phyloP scores from a whole-genome alignment of 2,888 invertebrate species.

The Oxycera nigricornis region DNA sequence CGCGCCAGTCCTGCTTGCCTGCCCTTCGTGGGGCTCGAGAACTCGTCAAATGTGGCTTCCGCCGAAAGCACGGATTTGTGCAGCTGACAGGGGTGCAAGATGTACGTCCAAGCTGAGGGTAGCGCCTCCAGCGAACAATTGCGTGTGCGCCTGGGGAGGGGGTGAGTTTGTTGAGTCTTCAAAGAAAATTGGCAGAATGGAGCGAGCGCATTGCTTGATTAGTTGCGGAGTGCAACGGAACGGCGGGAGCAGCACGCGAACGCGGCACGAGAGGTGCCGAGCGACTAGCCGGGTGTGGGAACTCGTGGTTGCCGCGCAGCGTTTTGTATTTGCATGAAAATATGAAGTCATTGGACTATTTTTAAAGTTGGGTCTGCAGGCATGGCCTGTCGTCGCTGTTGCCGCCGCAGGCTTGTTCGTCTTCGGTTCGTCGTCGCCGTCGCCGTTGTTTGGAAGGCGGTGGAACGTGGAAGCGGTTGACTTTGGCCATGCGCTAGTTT shows the following conservation, averaged over 20 bases:
- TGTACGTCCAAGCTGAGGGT: too few species aligned
- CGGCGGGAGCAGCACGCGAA: not conserved
- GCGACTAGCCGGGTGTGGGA: conserved; percentile 26
- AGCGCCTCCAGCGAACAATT: too few species aligned
- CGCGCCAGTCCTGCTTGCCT: too few species aligned
- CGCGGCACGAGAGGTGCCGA: not conserved
- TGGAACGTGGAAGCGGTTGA: conserved; percentile 5
- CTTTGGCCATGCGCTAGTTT: conserved; percentile 30
- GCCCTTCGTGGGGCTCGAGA: too few species aligned
- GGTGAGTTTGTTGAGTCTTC: not conserved
- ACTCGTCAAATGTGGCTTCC: too few species aligned
- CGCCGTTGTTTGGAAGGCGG: not conserved
- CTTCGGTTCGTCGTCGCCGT: not conserved
- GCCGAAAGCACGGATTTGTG: too few species aligned
- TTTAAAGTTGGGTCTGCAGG: conserved; percentile 43
- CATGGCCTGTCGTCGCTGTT: conserved; percentile 12
- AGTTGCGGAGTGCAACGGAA: too few species aligned
- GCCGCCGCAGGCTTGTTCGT: not conserved
- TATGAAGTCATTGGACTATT: conserved; percentile 47
- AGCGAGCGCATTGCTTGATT: not conserved
- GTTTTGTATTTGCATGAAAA: conserved; percentile 39
- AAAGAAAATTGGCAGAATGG: not conserved
- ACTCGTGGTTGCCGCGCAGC: conserved; percentile 29
- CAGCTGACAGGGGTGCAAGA: too few species aligned
- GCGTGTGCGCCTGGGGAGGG: not conserved